phyloP scores from a whole-genome alignment of 2,888 invertebrate species.

The Campoplex capitator region DNA sequence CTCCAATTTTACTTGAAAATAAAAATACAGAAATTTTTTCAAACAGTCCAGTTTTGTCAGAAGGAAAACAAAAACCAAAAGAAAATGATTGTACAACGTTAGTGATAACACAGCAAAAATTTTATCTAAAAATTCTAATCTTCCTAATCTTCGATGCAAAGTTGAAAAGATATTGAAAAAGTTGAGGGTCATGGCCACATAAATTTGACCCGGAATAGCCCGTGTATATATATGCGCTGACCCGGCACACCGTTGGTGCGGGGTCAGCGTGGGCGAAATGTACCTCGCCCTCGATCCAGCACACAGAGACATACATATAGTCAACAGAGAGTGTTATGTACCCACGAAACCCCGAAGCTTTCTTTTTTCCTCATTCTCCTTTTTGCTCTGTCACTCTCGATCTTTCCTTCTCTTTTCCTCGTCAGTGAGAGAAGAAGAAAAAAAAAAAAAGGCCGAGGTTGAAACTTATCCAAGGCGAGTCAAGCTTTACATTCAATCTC shows the following conservation, averaged over 20 bases:
- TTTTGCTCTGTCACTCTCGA: background rate
- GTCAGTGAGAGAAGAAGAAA: background rate
- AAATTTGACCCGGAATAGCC: constrained; percentile 14
- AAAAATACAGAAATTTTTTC: too few relatives aligned
- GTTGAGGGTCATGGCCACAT: constrained; percentile 16
- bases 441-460: constrained; percentile 60
- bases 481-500: constrained; percentile 44
- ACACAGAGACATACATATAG: constrained; percentile 8
- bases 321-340: constrained; percentile 30
- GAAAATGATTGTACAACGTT: background rate
- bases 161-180: background rate
- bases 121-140: background rate
- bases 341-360: constrained; percentile 43
- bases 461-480: constrained; percentile 61
- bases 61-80: background rate
- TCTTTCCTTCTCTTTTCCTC: background rate
- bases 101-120: background rate
- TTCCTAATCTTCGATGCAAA: background rate
- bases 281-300: constrained; percentile 60
- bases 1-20: background rate
- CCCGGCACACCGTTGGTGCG: constrained; percentile 37
- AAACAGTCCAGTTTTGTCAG: background rate
- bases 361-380: background rate
- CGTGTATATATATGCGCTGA: constrained; percentile 20
- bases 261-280: constrained; percentile 58